A percentile compares a stretch with the other conserved stretches of the same genome.
Evolutionary conservation across 2,113 vertebrate species (phyloP).

Genomic region (Tetrao urogallus): DNA sequence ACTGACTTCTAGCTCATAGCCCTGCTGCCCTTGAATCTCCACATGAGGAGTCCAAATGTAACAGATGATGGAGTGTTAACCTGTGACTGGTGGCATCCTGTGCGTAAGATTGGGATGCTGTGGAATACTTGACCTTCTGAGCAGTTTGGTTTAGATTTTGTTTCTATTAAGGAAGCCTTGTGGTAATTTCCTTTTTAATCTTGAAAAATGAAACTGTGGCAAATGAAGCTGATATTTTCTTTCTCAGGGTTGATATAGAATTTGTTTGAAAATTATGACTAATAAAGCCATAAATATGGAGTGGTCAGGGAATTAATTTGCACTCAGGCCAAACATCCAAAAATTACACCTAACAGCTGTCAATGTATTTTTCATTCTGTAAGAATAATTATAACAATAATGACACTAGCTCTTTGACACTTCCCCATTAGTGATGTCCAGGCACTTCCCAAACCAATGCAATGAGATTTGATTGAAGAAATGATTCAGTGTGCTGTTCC

Average conservation of each 20-base stretch:
- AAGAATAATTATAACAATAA: neutral
- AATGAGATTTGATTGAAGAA: slow-evolving; percentile 25
- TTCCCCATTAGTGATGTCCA: neutral
- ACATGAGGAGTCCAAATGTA: neutral
- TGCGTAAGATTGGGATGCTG: neutral
- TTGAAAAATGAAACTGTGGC: slow-evolving; percentile 23
- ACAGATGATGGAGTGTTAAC: neutral
- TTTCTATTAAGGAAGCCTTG: neutral
- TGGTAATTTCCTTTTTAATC: slow-evolving; percentile 20
- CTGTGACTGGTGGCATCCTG: neutral
- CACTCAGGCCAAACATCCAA: slow-evolving; percentile 29
- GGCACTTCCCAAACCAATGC: neutral
- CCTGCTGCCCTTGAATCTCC: neutral
- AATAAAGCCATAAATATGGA: slow-evolving; percentile 33
- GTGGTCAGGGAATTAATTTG: slow-evolving; percentile 7
- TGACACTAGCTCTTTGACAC: neutral
- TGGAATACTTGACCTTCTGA: neutral
- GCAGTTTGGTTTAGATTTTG: slow-evolving; percentile 20
- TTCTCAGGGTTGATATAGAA: neutral
- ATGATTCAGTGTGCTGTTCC: neutral
- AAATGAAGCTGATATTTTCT: slow-evolving; percentile 26
- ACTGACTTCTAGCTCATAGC: neutral
- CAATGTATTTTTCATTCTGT: neutral
- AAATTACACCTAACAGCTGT: neutral
- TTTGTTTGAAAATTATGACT: slow-evolving; percentile 25